phyloP scores from a whole-genome alignment of 2,888 invertebrate genomes.

The Xestia c-nigrum region DNA sequence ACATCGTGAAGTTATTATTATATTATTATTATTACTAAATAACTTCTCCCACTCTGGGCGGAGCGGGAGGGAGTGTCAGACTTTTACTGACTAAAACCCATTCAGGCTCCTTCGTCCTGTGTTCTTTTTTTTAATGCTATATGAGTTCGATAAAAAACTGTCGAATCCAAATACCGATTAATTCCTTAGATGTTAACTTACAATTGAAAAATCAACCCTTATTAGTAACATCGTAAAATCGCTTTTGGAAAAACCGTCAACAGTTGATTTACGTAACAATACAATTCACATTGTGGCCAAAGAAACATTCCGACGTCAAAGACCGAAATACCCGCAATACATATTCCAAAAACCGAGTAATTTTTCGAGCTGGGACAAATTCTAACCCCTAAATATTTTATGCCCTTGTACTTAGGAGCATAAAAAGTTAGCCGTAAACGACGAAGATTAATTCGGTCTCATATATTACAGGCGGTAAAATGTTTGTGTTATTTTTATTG shows the following conservation, averaged over 20 bases:
- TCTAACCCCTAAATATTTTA: constrained; percentile 49
- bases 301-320: constrained; percentile 37
- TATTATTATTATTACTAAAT: no score
- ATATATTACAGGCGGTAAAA: constrained; percentile 31
- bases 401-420: constrained; percentile 40
- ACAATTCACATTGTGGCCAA: constrained; percentile 19
- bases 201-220: neutral
- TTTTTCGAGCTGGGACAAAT: constrained; percentile 37
- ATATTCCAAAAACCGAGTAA: constrained; percentile 37
- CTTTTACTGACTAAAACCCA: no score
- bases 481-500: constrained; percentile 54
- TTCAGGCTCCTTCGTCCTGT: no score
- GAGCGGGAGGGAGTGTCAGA: no score
- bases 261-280: constrained; percentile 9
- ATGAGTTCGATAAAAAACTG: no score
- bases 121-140: no score
- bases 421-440: constrained; percentile 50
- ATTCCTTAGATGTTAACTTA: neutral
- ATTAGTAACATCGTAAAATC: neutral
- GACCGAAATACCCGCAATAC: constrained; percentile 22
- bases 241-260: neutral
- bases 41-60: no score
- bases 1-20: no score
- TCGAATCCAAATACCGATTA: neutral
- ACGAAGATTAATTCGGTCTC: constrained; percentile 60